Percentiles rank a stretch among this genome's conserved stretches.
These are phyloP conservation scores for Drosophila anomelani DNA, from an alignment of 2,888 invertebrate genomes.

Conservation along the genomic window DNA sequence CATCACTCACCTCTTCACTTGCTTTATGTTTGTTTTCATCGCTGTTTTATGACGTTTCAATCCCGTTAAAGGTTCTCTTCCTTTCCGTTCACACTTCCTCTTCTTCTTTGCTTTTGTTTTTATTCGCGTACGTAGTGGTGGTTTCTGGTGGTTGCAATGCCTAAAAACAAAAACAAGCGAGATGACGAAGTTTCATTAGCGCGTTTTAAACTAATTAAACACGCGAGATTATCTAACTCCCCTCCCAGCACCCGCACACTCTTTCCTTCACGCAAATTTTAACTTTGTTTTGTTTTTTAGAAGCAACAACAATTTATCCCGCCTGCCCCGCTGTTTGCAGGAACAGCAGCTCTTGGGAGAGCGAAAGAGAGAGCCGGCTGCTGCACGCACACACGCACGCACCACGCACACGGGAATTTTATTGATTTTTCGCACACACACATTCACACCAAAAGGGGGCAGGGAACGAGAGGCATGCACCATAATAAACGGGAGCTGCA, in stretches of 20 bases:
- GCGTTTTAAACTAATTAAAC: conserved; percentile 69
- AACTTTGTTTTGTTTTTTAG: background rate
- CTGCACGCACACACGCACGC: conserved; percentile 29
- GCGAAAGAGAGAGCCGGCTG: conserved; percentile 30
- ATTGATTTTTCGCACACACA: conserved; percentile 45
- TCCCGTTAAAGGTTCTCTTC: conserved; percentile 9
- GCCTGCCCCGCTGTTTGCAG: background rate
- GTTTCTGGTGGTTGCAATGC: conserved; percentile 40
- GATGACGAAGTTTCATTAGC: conserved; percentile 50
- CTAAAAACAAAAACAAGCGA: conserved; percentile 6
- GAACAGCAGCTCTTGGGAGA: conserved; percentile 16
- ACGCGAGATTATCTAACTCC: conserved; percentile 45
- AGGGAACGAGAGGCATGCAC: conserved; percentile 8
- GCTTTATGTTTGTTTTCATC: conserved; percentile 13
- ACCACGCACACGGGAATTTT: conserved; percentile 36
- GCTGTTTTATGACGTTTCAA: conserved; percentile 1
- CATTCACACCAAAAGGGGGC: conserved; percentile 4
- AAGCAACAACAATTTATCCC: conserved; percentile 2
- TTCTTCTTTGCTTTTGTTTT: background rate
- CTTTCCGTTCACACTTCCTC: background rate
- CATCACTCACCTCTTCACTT: conserved; percentile 2
- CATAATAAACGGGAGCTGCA: conserved; percentile 19
- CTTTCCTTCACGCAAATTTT: conserved; percentile 5
- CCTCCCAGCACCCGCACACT: background rate
- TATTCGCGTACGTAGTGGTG: conserved; percentile 6